Conservation (phyloP, 2,797 vertebrate species). For the Amblyraja radiata region DNA sequence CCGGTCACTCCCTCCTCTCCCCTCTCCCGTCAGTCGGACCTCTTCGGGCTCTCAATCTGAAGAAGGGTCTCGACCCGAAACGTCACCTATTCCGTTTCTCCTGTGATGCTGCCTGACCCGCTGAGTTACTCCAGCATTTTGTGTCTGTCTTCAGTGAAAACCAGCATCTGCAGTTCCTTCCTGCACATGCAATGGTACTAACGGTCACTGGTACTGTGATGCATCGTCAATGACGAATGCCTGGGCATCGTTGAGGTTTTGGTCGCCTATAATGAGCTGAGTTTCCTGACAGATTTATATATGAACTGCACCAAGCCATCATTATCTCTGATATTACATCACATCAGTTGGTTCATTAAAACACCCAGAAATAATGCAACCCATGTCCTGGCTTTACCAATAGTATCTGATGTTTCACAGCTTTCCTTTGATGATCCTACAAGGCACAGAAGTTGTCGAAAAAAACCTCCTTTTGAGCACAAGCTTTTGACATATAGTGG, state of each 20-base stretch:
- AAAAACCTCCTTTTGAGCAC: background rate
- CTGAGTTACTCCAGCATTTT: too few species aligned
- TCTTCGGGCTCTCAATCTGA: too few species aligned
- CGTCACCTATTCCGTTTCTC: too few species aligned
- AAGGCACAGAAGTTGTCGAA: background rate
- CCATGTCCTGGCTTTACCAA: background rate
- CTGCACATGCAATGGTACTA: too few species aligned
- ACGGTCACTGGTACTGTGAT: too few species aligned
- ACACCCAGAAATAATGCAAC: background rate
- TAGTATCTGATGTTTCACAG: background rate
- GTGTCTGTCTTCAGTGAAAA: too few species aligned
- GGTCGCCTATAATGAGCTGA: background rate
- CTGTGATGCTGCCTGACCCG: too few species aligned
- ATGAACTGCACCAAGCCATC: background rate
- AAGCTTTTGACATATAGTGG: background rate
- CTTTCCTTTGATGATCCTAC: background rate
- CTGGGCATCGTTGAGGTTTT: background rate
- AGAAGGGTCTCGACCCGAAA: too few species aligned
- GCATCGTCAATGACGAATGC: too few species aligned
- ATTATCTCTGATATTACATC: background rate
- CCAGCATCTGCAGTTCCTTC: too few species aligned
- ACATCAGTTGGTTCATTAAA: slow-evolving; percentile 14
- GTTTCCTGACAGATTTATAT: background rate
- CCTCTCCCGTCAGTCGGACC: too few species aligned
- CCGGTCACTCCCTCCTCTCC: too few species aligned